Conservation (phyloP, 2,888 invertebrate genomes). For the Lathronympha strigana region DNA sequence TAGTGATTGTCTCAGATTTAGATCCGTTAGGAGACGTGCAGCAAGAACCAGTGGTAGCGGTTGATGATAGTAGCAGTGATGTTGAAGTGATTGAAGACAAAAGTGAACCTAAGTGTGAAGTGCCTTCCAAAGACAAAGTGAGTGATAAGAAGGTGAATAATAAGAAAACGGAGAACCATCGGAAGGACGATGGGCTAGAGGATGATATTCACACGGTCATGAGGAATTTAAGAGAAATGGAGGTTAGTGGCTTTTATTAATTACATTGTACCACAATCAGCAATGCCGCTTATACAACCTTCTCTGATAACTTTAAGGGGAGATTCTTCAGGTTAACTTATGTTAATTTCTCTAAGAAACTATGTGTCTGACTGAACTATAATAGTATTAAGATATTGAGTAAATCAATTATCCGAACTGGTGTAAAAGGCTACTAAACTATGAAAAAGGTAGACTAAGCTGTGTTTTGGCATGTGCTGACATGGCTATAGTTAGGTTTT, state of each 20-base stretch:
- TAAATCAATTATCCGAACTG: too few species aligned
- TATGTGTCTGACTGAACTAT: too few species aligned
- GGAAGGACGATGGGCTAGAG: constrained; percentile 60
- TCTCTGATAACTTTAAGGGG: too few species aligned
- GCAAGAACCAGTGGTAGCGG: constrained; percentile 61
- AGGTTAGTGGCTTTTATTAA: constrained; percentile 56
- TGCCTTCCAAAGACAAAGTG: constrained; percentile 73
- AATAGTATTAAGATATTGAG: too few species aligned
- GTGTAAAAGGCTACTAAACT: too few species aligned
- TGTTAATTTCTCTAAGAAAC: too few species aligned
- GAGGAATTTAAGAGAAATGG: constrained; percentile 73
- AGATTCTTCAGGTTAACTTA: too few species aligned
- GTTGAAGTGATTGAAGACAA: constrained; percentile 76
- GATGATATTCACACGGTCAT: constrained; percentile 70
- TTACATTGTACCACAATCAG: neutral
- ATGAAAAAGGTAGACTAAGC: too few species aligned
- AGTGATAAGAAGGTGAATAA: constrained; percentile 54
- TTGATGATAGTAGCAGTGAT: constrained; percentile 81
- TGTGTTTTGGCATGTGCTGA: too few species aligned
- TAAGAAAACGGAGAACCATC: constrained; percentile 48
- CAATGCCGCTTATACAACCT: too few species aligned
- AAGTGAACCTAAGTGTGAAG: constrained; percentile 67
- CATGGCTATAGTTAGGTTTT: too few species aligned
- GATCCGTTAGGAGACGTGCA: constrained; percentile 68
- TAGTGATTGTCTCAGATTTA: constrained; percentile 71